Evolutionary conservation across 2,113 vertebrate genomes (phyloP).

Genomic region (Heterocephalus glaber): DNA sequence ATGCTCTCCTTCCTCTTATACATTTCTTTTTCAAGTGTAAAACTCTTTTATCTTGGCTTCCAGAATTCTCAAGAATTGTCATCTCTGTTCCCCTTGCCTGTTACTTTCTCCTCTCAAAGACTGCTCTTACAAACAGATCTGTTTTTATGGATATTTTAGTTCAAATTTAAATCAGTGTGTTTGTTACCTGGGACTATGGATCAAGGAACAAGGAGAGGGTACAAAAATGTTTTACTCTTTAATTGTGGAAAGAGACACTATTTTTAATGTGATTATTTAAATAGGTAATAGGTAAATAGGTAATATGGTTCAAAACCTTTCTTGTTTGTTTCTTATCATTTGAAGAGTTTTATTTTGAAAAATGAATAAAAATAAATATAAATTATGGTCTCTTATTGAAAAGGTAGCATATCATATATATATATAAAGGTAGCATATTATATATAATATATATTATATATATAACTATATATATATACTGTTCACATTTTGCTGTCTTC

Average conservation of each 20-base stretch:
- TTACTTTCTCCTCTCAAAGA: background rate
- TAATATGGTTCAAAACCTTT: background rate
- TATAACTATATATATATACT: fast-evolving
- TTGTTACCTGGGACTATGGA: background rate
- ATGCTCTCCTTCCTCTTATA: background rate
- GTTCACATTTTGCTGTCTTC: background rate
- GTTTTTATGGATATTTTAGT: background rate
- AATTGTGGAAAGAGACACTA: background rate
- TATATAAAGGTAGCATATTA: background rate
- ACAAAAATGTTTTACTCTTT: background rate
- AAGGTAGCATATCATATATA: background rate
- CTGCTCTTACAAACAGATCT: background rate
- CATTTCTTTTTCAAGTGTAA: background rate
- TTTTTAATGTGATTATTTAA: slow-evolving; percentile 39
- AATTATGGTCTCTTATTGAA: background rate
- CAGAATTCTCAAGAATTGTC: background rate
- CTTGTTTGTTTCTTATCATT: background rate
- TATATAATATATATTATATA: too few species aligned
- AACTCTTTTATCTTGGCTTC: background rate
- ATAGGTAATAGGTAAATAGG: background rate
- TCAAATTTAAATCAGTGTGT: background rate
- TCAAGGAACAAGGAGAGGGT: background rate
- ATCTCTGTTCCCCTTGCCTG: background rate
- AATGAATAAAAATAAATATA: background rate
- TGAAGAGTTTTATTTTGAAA: background rate